These are phyloP conservation scores for Myocastor coypus DNA, from an alignment of 2,113 vertebrate species.

Conservation along the genomic window DNA sequence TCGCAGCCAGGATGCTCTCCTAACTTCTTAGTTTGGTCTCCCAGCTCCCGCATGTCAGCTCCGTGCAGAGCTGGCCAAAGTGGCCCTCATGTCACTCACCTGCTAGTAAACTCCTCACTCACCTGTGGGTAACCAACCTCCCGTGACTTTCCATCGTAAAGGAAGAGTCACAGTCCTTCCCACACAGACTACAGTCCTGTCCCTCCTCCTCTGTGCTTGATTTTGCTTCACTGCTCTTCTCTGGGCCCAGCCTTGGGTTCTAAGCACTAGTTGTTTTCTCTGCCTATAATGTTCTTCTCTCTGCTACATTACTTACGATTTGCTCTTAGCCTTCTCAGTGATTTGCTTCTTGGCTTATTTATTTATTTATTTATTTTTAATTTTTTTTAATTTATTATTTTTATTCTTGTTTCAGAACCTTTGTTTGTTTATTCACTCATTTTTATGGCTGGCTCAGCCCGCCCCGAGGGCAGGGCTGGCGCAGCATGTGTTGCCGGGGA, in stretches of 20 bases:
- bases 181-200: background rate
- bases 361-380: too few species aligned
- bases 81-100: background rate
- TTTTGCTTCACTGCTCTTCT: background rate
- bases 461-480: too few species aligned
- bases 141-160: background rate
- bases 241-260: background rate
- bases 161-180: background rate
- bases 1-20: background rate
- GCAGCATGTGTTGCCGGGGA: too few species aligned
- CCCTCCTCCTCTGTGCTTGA: background rate
- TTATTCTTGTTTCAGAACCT: too few species aligned
- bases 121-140: background rate
- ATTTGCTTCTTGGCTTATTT: background rate
- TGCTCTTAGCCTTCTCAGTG: background rate
- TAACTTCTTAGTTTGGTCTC: background rate
- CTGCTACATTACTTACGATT: background rate
- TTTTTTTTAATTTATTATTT: too few species aligned
- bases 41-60: background rate
- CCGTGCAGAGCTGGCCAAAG: background rate
- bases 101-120: background rate
- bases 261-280: background rate
- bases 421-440: too few species aligned
- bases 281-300: background rate
- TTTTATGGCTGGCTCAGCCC: too few species aligned